Conservation (phyloP, 2,113 vertebrate species). For the Pelusios castaneus region DNA sequence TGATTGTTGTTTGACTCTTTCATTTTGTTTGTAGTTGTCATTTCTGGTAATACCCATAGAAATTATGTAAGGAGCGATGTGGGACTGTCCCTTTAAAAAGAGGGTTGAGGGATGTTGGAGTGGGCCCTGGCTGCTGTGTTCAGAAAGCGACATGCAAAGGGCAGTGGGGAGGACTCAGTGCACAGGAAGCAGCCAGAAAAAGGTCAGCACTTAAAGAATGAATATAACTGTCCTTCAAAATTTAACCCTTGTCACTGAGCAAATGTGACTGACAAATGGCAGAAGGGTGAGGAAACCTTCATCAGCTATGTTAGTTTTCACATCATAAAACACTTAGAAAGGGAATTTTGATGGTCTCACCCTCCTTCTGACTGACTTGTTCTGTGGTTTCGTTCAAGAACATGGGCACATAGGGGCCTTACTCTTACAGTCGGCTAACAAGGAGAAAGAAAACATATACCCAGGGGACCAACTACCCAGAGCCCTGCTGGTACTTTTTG, state of each 20-base stretch:
- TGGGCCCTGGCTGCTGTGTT: not conserved
- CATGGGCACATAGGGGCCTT: not conserved
- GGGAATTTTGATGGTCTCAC: not conserved
- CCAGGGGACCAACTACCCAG: no score
- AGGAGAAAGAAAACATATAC: no score
- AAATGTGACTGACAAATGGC: not conserved
- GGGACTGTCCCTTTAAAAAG: not conserved
- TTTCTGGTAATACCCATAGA: not conserved
- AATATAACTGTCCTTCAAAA: not conserved
- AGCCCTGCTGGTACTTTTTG: fast-evolving
- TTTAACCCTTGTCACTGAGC: not conserved
- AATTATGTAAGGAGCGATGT: fast-evolving
- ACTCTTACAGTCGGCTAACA: no score
- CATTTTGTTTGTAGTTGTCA: not conserved
- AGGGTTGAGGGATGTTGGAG: fast-evolving
- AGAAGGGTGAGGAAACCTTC: not conserved
- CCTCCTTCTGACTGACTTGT: not conserved
- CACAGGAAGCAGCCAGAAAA: not conserved
- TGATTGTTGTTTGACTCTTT: not conserved
- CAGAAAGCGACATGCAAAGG: not conserved
- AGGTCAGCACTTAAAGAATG: not conserved
- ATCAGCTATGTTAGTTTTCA: not conserved
- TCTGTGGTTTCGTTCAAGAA: not conserved
- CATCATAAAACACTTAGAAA: not conserved
- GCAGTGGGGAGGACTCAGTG: not conserved